These are phyloP conservation scores for Ammodytes marinus DNA, from an alignment of 2,113 vertebrate species.

Conservation along the genomic window DNA sequence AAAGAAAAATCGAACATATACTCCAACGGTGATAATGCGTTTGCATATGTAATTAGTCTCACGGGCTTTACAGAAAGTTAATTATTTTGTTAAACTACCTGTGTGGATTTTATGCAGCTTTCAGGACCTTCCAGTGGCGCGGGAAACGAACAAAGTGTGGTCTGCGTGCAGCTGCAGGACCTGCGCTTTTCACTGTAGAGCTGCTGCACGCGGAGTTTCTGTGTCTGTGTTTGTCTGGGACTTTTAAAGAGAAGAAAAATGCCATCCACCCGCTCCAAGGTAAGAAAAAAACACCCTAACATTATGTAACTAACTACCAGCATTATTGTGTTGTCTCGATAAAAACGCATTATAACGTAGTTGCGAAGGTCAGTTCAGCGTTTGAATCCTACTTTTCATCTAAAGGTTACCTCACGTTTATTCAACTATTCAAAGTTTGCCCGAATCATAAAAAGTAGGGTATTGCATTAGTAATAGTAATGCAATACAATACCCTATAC, in stretches of 20 bases:
- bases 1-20: fast-evolving
- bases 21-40: fast-evolving
- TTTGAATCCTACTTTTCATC: neutral
- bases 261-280: slow-evolving; percentile 79
- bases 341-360: neutral
- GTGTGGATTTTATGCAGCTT: slow-evolving; percentile 53
- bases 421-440: neutral
- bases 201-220: neutral
- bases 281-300: slow-evolving; percentile 47
- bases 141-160: slow-evolving; percentile 64
- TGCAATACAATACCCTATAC: no score
- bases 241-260: slow-evolving; percentile 56
- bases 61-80: fast-evolving
- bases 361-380: no score
- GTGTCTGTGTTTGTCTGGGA: neutral
- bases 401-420: neutral
- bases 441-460: neutral
- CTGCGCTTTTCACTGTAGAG: slow-evolving; percentile 41
- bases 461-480: no score
- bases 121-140: slow-evolving; percentile 78
- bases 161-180: slow-evolving; percentile 7
- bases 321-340: neutral
- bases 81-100: neutral
- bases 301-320: neutral
- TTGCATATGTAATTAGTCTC: fast-evolving